Base-by-base conservation (phyloP, 2,888 invertebrate species). In the Harpagoxenus sublaevis region DNA sequence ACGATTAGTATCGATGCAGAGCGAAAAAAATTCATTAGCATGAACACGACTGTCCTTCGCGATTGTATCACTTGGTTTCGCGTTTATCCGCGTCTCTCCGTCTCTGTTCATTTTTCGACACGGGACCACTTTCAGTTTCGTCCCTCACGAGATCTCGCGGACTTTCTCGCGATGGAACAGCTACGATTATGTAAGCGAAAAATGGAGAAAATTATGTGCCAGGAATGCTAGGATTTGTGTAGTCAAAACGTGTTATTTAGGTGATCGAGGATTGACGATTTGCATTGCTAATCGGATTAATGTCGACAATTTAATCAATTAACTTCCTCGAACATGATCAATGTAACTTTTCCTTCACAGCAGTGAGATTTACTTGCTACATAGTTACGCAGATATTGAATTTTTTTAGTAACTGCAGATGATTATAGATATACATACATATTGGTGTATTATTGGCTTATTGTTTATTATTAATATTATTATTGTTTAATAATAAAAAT, bases 1-100 rank as follows among this genome's bases (percentile, higher is more conserved):
- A 9, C 28, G 79, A 73, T 73, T 81, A 81, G 71, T 60, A 81
- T 81, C 73, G 28, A 62, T 70, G 12, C 48, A 1, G 15, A 48
- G 35, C 18, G 45, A 48, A 81, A 71, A 81, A 79, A 60, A 70
- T 81, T 73, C 51, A 73, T 73, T 81, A 81, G 60, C 73, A 81
- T 73, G 48, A 81, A 73, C 39, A 73, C 71, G 73, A 28, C 60
- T 79, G 71, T 71, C 60, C 79, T 71, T 71, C 79, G 48, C 15
- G 79, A 73, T 73, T 62, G 39, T 73, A 81, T 81, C 73, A 18
- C 2, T 3, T 8, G 42, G 3, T 35, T 23, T 18, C 31, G 10
- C 45, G 28, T 71, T 62, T 81, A 60, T 71, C 48, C 35, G 18
- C 31, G 6, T 53, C 48, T 15, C 42, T 31, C 10, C 10, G 15